Evolutionary conservation across 2,113 vertebrate species (phyloP).

Genomic region (Percina caprodes): DNA sequence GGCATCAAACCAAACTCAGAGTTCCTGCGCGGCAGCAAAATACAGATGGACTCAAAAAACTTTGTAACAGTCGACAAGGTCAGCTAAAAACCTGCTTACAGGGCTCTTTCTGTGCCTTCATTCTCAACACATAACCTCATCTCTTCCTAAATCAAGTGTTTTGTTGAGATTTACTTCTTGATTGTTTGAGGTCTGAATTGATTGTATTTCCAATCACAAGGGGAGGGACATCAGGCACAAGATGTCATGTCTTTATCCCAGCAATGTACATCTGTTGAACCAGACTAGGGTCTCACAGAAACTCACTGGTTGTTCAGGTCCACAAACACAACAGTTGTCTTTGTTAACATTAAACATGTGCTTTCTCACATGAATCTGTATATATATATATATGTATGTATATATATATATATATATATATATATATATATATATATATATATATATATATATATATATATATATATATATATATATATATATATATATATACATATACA

Average conservation of each 20-base stretch:
- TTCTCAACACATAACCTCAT: not conserved
- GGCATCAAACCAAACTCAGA: constrained; percentile 83
- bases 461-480: too few relatives aligned
- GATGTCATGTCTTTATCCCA: too few relatives aligned
- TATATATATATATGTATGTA: not conserved
- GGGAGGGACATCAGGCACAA: too few relatives aligned
- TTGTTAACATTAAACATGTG: not conserved
- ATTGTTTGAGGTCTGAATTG: not conserved
- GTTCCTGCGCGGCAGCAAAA: constrained; percentile 79
- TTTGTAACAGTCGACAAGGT: constrained; percentile 88
- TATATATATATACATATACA: too few relatives aligned
- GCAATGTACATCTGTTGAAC: too few relatives aligned
- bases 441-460: too few relatives aligned
- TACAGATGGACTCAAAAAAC: constrained; percentile 78
- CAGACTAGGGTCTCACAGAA: not conserved
- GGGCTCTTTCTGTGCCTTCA: not conserved
- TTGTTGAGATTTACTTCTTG: not conserved
- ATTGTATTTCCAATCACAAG: too few relatives aligned
- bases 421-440: too few relatives aligned
- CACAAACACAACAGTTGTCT: not conserved
- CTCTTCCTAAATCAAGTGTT: not conserved
- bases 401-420: too few relatives aligned
- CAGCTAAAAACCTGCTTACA: constrained; percentile 10
- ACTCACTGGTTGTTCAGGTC: not conserved
- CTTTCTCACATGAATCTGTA: not conserved